A percentile compares a stretch with the other conserved stretches of the same genome.
Evolutionary conservation across 2,113 vertebrate genomes (phyloP).

Genomic region (Phylloscopus whistleri): DNA sequence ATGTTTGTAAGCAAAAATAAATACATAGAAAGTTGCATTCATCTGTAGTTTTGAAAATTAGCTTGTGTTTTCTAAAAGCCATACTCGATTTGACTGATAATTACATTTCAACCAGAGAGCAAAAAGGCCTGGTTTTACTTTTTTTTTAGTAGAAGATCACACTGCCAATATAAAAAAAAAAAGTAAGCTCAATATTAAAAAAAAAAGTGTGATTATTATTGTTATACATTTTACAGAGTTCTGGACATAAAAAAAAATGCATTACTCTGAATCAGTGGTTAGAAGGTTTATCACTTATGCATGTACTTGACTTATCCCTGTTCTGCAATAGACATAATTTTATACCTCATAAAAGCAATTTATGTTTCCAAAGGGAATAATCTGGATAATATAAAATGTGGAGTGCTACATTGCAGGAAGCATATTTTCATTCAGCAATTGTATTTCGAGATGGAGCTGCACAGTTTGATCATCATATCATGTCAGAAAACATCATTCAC

Average conservation of each 20-base stretch:
- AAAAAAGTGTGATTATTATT: slow-evolving; percentile 57
- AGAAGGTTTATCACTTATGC: slow-evolving; percentile 81
- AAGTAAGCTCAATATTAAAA: neutral
- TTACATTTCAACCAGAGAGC: slow-evolving; percentile 10
- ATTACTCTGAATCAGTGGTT: slow-evolving; percentile 77
- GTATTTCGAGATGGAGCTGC: slow-evolving; percentile 73
- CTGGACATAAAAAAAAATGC: slow-evolving; percentile 48
- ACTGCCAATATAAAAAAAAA: neutral
- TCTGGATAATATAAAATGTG: slow-evolving; percentile 80
- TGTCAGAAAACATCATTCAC: slow-evolving; percentile 73
- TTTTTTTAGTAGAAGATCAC: slow-evolving; percentile 43
- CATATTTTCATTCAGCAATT: slow-evolving; percentile 81
- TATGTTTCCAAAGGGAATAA: slow-evolving; percentile 86
- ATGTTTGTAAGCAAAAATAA: slow-evolving; percentile 55
- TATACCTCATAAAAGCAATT: slow-evolving; percentile 87
- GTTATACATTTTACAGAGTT: slow-evolving; percentile 66
- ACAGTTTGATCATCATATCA: slow-evolving; percentile 76
- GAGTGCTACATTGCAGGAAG: slow-evolving; percentile 75
- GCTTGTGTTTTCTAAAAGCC: slow-evolving; percentile 17
- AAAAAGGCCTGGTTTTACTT: neutral
- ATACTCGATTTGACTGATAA: slow-evolving; percentile 37
- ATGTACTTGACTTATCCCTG: slow-evolving; percentile 82
- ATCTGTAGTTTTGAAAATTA: slow-evolving; percentile 42
- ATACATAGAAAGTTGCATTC: slow-evolving; percentile 25
- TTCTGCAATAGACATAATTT: slow-evolving; percentile 85